Evolutionary conservation across 2,797 vertebrate genomes (phyloP).

Genomic region (Macrochelys suwanniensis): DNA sequence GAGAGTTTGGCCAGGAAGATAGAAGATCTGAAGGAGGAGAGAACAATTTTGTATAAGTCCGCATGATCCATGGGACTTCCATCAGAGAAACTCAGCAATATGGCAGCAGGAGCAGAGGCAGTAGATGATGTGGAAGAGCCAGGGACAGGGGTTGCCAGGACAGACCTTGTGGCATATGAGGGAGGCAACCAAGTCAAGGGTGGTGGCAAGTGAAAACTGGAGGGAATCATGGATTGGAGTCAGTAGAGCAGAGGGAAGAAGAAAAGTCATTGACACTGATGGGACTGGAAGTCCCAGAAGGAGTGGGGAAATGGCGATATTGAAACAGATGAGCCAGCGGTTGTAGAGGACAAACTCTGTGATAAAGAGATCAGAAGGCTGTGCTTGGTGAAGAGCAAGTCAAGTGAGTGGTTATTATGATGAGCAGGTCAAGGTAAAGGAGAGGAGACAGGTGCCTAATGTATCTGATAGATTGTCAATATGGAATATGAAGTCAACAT

Average conservation of each 20-base stretch:
- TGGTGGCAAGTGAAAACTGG: not conserved
- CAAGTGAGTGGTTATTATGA: not conserved
- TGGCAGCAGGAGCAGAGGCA: not conserved
- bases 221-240: not conserved
- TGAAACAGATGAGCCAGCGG: not conserved
- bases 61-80: not conserved
- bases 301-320: not conserved
- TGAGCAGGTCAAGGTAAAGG: not conserved
- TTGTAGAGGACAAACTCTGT: not conserved
- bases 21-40: not conserved
- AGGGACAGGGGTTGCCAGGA: not conserved
- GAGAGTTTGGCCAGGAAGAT: not conserved
- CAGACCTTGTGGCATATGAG: not conserved
- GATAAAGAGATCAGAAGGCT: not conserved
- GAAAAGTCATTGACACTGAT: not conserved
- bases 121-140: not conserved
- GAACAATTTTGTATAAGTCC: not conserved
- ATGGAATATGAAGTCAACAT: not conserved
- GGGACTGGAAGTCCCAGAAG: not conserved
- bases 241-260: not conserved
- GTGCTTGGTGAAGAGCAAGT: not conserved
- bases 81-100: not conserved
- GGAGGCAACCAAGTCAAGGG: conserved; percentile 6
- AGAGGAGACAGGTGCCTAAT: not conserved
- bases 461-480: not conserved